Conservation (phyloP, 2,888 invertebrate species). For the Argynnis bischoffii region DNA sequence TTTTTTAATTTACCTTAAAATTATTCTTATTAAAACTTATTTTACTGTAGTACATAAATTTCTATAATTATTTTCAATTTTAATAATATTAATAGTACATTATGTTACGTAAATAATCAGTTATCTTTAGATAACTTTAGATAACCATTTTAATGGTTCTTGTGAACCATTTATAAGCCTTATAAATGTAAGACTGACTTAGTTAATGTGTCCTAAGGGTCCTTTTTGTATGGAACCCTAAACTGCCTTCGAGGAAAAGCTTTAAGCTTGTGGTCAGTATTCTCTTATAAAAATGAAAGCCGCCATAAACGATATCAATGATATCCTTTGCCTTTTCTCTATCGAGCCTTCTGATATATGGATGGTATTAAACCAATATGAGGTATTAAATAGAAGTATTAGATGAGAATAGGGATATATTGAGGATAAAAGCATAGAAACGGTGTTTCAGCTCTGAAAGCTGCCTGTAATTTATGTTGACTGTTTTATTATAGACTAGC, state of each 20-base stretch:
- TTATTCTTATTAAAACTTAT: no score
- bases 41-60: no score
- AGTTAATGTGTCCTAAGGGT: no score
- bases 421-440: conserved; percentile 13
- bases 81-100: no score
- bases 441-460: neutral
- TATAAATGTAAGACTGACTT: no score
- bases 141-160: no score
- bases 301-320: conserved; percentile 24
- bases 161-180: no score
- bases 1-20: no score
- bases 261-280: neutral
- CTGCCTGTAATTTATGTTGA: neutral
- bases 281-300: conserved; percentile 13
- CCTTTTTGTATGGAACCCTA: no score
- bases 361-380: conserved; percentile 57
- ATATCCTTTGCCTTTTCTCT: conserved; percentile 50
- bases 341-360: conserved; percentile 55
- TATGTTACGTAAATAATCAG: no score
- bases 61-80: no score
- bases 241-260: neutral
- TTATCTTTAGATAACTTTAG: no score
- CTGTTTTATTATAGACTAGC: neutral
- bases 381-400: conserved; percentile 53
- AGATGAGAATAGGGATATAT: conserved; percentile 16